phyloP scores from a whole-genome alignment of 2,113 vertebrate species.

The Odobenus rosmarus region DNA sequence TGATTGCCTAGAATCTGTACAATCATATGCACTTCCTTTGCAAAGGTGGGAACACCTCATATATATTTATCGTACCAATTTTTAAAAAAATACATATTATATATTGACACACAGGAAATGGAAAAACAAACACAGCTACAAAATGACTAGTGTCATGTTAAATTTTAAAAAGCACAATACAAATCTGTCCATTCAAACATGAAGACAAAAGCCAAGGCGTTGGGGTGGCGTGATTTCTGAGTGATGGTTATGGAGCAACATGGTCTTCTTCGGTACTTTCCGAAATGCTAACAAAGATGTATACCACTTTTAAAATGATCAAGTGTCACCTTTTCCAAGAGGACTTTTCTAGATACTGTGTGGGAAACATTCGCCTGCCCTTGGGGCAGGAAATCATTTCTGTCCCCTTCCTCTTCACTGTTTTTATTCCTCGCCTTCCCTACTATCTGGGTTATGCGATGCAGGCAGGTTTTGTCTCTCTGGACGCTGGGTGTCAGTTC shows the following conservation, averaged over 20 bases:
- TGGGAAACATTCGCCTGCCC: neutral
- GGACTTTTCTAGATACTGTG: neutral
- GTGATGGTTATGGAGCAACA: fast-evolving
- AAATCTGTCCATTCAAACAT: neutral
- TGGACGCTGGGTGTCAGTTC: neutral
- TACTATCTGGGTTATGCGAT: fast-evolving
- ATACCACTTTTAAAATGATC: neutral
- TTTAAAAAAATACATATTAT: neutral
- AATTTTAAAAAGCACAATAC: neutral
- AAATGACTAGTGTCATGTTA: neutral
- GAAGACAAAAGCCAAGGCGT: fast-evolving
- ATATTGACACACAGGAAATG: neutral
- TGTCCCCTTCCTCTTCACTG: fast-evolving
- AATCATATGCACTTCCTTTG: neutral
- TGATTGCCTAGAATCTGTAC: neutral
- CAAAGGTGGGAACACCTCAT: neutral
- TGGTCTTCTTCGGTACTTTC: neutral
- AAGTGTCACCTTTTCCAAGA: neutral
- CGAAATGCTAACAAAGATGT: neutral
- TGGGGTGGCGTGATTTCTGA: too few species aligned
- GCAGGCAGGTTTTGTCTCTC: neutral
- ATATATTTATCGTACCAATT: neutral
- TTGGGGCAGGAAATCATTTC: neutral
- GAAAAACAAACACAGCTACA: neutral
- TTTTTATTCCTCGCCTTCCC: fast-evolving